Base-by-base conservation (phyloP, 2,888 invertebrate genomes). In the Lepidochrysops patricia region DNA sequence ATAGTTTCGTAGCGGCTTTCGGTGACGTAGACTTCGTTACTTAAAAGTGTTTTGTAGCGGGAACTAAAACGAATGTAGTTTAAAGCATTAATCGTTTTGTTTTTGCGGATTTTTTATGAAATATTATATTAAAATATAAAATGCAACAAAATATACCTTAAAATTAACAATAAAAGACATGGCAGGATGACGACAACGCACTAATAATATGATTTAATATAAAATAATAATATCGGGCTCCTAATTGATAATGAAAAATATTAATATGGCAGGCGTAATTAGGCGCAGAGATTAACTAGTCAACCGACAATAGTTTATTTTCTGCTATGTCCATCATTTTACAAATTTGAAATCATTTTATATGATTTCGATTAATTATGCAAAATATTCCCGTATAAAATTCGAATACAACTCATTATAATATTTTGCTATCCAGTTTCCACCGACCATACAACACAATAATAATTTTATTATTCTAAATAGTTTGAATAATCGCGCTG, bases 401-500 rank as follows among this genome's bases (percentile, higher is more conserved):
- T 58, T 35, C 50, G 50, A 52, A 58, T 26, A 26, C 58, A 35
- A 35, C 58, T 61, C 57, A 60, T 63, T 61, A 57, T 61, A 58
- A 50, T 32, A 61, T 62, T 59, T 62, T 65, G 65, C 63, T 66
- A 63, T 65, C 63, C 65, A 62, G 62, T 63, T 62, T 66, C 60
- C 64, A 62, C 62, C 27, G 37, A 57, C 23, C 52, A 26, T 52
- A 37, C 52, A 58, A 25, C 29, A 32, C 35, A 52, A 62, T 65
- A 60, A 65, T 63, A 52, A 61, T 60, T 63, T 66, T 64, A 66
- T 65, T 66, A 65, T 64, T 66, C 64, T 66, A 66, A 65, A 65
- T 66, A 66, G 63, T 64, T 63, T 62, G 61, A 61, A 62, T 65
- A 66, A 66, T 65, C 62, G 59, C 52, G 62, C 62, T 56, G 50